Base-by-base conservation (phyloP, 1,140 invertebrate genomes). In the Sycobia sp. region DNA sequence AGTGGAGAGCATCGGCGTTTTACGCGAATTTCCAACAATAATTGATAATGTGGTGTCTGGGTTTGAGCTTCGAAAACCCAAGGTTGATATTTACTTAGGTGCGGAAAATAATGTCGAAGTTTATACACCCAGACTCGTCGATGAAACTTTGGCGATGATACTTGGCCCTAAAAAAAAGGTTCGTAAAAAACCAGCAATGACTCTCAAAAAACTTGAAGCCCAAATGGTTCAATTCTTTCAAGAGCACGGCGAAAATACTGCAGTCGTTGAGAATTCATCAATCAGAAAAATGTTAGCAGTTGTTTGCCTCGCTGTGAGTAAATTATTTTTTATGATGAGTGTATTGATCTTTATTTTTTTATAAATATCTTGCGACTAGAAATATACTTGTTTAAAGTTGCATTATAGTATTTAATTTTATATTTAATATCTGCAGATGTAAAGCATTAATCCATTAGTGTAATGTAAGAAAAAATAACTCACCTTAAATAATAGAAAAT, bases 281-380 rank as follows among this genome's bases (percentile, higher is more conserved):
- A 62, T 78, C 1, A 72, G 72, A 60, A 81, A 77, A 71, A 73
- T 72, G 59, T 36, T 77, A 18, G 78, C 78, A 8, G 18, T 71
- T 3, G 66, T 51, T 29, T 72, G 70, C 56, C 70, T 81, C 27
- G 62, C 70, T 65, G 78, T 80, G 60, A 70, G 59, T 61, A 46
- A 34, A 18, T 38, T 44, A 34, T 7, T 51, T 54, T 59, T 64
- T 2, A 60, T n/a, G n/a, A n/a, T n/a, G n/a, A n/a, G n/a, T n/a
- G n/a, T n/a, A n/a, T n/a, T n/a, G n/a, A n/a, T n/a, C n/a, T n/a
- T n/a, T n/a, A n/a, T n/a, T n/a, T n/a, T n/a, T n/a, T n/a, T n/a
- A n/a, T n/a, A n/a, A n/a, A n/a, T n/a, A n/a, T n/a, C n/a, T n/a
- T n/a, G n/a, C n/a, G n/a, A n/a, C n/a, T n/a, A n/a, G n/a, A n/a